Percentiles rank a stretch among this genome's conserved stretches.
phyloP scores from a whole-genome alignment of 2,797 vertebrate genomes.

The Molossus alvarezi region DNA sequence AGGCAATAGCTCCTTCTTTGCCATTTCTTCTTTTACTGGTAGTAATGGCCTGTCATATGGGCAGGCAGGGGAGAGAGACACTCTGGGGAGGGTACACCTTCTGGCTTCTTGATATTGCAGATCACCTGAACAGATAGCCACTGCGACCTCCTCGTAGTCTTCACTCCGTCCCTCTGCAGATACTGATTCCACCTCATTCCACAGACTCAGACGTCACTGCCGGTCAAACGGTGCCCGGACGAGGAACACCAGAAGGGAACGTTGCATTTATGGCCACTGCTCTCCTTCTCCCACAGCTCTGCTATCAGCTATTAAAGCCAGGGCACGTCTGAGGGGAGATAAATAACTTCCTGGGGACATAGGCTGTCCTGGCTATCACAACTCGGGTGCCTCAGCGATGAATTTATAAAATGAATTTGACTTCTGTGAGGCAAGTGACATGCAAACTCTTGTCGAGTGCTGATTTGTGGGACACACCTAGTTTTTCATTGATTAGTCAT shows the following conservation, averaged over 20 bases:
- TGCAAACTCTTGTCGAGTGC: conserved; percentile 72
- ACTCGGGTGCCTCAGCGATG: conserved; percentile 78
- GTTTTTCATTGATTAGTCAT: conserved; percentile 87
- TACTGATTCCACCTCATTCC: conserved; percentile 34
- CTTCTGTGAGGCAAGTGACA: conserved; percentile 80
- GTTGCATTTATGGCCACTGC: conserved; percentile 72
- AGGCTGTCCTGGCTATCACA: conserved; percentile 80
- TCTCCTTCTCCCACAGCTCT: conserved; percentile 61
- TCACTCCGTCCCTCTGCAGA: background rate
- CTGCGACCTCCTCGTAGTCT: background rate
- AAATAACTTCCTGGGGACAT: conserved; percentile 81
- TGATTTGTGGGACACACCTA: conserved; percentile 85
- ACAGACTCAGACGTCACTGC: background rate
- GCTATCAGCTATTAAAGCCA: conserved; percentile 77
- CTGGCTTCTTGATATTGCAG: background rate
- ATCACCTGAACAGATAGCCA: background rate
- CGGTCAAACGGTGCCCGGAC: conserved; percentile 3
- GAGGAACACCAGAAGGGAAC: conserved; percentile 69
- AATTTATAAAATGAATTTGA: conserved; percentile 87
- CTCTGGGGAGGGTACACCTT: background rate
- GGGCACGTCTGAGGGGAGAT: conserved; percentile 76
- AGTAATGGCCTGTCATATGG: background rate
- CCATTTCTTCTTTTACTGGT: background rate
- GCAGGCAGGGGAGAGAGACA: background rate
- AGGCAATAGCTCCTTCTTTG: background rate